Evolutionary conservation across 2,797 vertebrate genomes (phyloP), one percentile per base, ranked within the genome.

Genomic region (Poecilia wingei): DNA sequence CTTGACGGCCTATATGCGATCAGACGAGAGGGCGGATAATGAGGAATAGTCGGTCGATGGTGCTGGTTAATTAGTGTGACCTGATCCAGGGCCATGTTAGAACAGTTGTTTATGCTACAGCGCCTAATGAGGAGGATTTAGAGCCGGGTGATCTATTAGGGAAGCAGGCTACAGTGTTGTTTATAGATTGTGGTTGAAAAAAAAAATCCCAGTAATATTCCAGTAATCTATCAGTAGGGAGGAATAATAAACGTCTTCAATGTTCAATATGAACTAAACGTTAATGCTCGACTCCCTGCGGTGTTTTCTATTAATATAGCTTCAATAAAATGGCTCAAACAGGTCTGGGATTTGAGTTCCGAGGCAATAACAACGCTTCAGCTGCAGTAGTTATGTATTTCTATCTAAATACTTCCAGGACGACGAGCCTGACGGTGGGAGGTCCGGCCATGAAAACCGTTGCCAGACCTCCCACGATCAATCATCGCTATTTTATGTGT

Each of bases 11-110:
- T 92, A 84, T 79, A 88, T 97, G 97, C 96, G 96, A 97, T 96
- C 97, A 97, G 97, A 97, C 97, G 97, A 98, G 89, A 93, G 90
- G 91, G 86, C 33, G 91, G 90, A 91, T 93, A 98, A 98, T 98
- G 97, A 98, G 97, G 92, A 97, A 96, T 96, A 96, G 96, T 96
- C 93, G 93, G 97, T 98, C 97, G 97, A 98, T 98, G 97, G 97
- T 96, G 97, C 97, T 97, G 97, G 97, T 97, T 98, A 98, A 98
- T 98, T 98, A 97, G 97, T 96, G 97, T 97, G 97, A 97, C 96
- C 97, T 97, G 96, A 98, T 98, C 98, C 97, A 97, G 96, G 97
- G 97, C 96, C 96, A 96, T 95, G 96, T 96, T 96, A 94, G 96
- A 93, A 96, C 96, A 96, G 97, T 97, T 96, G 96, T 96, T 97